phyloP scores from a whole-genome alignment of 2,113 vertebrate genomes.

The Nerophis ophidion region DNA sequence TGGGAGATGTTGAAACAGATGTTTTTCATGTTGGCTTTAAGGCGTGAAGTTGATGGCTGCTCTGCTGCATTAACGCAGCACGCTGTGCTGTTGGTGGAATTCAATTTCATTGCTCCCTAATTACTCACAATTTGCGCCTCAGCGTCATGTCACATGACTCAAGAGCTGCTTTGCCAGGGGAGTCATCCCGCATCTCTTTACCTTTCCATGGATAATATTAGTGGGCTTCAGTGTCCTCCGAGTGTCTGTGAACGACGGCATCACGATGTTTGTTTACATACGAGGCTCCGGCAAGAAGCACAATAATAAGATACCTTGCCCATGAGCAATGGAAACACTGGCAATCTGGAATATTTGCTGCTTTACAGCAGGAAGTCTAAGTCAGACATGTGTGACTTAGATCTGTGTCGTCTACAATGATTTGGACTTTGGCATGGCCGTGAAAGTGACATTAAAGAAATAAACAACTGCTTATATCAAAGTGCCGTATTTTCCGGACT shows the following conservation, averaged over 20 bases:
- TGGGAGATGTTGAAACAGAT: conserved; percentile 69
- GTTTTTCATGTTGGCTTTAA: conserved; percentile 65
- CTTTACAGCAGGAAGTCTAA: conserved; percentile 4
- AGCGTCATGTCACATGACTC: conserved; percentile 37
- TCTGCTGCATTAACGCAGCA: conserved; percentile 55
- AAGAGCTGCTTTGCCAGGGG: conserved; percentile 22
- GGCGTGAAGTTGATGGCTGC: conserved; percentile 53
- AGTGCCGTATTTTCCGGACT: too few species aligned
- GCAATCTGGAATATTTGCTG: conserved; percentile 46
- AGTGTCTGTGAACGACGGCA: conserved; percentile 47
- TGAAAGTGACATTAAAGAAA: conserved; percentile 34
- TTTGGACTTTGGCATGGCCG: conserved; percentile 41
- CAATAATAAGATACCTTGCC: conserved; percentile 38
- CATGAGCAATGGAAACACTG: conserved; percentile 56
- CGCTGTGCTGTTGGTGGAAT: conserved; percentile 51
- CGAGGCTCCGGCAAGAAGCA: conserved; percentile 45
- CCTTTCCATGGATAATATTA: conserved; percentile 35
- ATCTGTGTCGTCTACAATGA: conserved; percentile 1
- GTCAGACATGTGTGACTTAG: not conserved
- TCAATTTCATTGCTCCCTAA: conserved; percentile 59
- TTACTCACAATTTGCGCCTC: conserved; percentile 51
- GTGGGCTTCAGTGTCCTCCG: conserved; percentile 42
- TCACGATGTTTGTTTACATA: conserved; percentile 55
- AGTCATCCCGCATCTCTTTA: conserved; percentile 21
- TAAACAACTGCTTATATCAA: not conserved